A percentile compares a stretch with the other conserved stretches of the same genome.
phyloP scores from a whole-genome alignment of 2,888 invertebrate genomes.

The Onthophagus sagittarius region DNA sequence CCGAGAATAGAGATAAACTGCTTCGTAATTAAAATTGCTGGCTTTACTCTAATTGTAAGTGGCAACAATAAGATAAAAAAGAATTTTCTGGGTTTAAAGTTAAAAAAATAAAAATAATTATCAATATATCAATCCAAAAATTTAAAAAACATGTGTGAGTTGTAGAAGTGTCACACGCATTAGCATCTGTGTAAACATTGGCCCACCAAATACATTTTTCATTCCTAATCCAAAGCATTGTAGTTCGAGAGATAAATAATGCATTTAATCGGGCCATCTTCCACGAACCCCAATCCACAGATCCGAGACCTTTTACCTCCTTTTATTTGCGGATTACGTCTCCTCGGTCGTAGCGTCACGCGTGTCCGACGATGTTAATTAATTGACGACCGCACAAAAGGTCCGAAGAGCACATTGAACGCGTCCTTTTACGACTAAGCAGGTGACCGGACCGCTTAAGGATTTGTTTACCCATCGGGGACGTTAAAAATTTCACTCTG shows the following conservation, averaged over 20 bases:
- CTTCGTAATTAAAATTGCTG: not conserved
- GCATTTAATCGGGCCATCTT: not conserved
- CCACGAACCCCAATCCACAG: not conserved
- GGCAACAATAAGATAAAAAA: not conserved
- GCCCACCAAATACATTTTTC: constrained; percentile 17
- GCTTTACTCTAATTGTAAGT: not conserved
- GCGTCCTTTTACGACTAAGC: not conserved
- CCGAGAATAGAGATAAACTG: not conserved
- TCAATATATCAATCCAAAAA: not conserved
- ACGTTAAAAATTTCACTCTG: not conserved
- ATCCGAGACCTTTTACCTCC: not conserved
- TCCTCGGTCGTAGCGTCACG: not conserved
- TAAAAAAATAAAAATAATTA: not conserved
- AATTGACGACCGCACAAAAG: not conserved
- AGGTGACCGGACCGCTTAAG: not conserved
- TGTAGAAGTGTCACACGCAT: not conserved
- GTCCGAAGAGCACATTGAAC: not conserved
- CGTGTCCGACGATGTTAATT: not conserved
- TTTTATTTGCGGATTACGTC: not conserved
- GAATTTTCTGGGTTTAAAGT: not conserved
- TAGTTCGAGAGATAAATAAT: constrained; percentile 18
- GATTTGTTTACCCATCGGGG: not conserved
- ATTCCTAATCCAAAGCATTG: constrained; percentile 18
- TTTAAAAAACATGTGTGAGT: not conserved
- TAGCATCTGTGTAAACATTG: constrained; percentile 19